Evolutionary conservation across 2,113 vertebrate species (phyloP), one percentile per base, ranked within the genome.

Genomic region (Heliornis fulica): DNA sequence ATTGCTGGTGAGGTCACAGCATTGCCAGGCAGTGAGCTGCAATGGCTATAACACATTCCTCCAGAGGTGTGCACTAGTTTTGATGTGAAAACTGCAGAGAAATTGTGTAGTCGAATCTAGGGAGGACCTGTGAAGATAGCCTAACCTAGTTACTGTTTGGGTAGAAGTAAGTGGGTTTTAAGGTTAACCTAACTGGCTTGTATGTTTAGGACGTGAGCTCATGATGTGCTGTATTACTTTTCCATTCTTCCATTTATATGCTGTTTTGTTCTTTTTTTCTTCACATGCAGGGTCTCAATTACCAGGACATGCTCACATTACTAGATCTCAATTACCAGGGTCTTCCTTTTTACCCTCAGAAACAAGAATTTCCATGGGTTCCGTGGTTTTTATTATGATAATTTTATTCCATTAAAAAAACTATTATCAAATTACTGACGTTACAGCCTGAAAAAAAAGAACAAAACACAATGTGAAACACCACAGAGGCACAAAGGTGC

Each of bases 11-110:
- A 64, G 63, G 14, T 71, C 43, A 64, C 8, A 90, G 15, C 16
- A 71, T 15, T 8, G 28, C 9, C 0, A 0, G 26, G 26, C 41
- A 41, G 26, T 45, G n/a, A 1, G 0, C 65, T 74, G 59, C 28
- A 68, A n/a, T 21, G 20, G 19, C 29, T 83, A 2, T 32, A 76
- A 41, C 40, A 64, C 9, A 28, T n/a, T 88, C 7, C 18, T 71
- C 28, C 20, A 54, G 19, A 51, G 22, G 7, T 25, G 15, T 41
- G 70, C 0, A 7, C 31, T 22, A 60, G n/a, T 63, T 77, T 77
- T 86, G 16, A 41, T 15, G 21, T 36, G 51, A 89, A 54, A 74
- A 54, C 38, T 45, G 34, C 25, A 50, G 29, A 59, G 41, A 5
- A 88, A 46, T 20, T 22, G 2, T 25, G 31, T 16, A 53, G 13